A percentile compares a stretch with the other conserved stretches of the same genome.
Evolutionary conservation across 2,888 invertebrate genomes (phyloP).

Genomic region (Drosophila multiciliata): DNA sequence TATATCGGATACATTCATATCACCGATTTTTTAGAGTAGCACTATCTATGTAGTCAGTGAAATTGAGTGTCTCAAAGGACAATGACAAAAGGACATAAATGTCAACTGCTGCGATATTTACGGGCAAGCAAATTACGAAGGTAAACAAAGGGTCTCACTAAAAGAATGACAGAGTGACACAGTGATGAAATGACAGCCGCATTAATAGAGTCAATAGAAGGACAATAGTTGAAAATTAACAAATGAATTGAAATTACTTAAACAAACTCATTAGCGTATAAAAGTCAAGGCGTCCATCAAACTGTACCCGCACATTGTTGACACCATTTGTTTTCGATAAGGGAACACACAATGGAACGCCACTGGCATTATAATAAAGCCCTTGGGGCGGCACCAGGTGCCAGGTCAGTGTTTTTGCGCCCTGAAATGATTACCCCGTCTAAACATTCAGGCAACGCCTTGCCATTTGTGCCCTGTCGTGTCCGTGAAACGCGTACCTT

Average conservation of each 20-base stretch:
- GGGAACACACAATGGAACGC: conserved; percentile 14
- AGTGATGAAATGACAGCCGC: conserved; percentile 44
- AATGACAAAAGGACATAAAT: conserved; percentile 61
- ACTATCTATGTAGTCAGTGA: conserved; percentile 17
- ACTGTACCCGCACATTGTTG: conserved; percentile 61
- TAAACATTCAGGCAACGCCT: conserved; percentile 55
- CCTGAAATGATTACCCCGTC: conserved; percentile 49
- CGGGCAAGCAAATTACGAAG: conserved; percentile 57
- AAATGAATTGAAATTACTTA: conserved; percentile 80
- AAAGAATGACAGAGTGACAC: conserved; percentile 30
- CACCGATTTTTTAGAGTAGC: background rate
- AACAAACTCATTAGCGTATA: conserved; percentile 79
- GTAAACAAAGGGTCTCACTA: conserved; percentile 22
- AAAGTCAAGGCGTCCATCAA: conserved; percentile 67
- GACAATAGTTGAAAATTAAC: conserved; percentile 80
- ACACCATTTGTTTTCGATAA: conserved; percentile 56
- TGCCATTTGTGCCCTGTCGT: conserved; percentile 41
- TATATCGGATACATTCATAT: too few species aligned
- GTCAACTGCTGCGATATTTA: conserved; percentile 45
- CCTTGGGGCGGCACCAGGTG: conserved; percentile 31
- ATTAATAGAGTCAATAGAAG: conserved; percentile 75
- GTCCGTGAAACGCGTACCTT: conserved; percentile 28
- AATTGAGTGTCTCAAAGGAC: conserved; percentile 15
- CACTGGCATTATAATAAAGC: conserved; percentile 32
- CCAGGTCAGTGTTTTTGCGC: conserved; percentile 35